Evolutionary conservation across 2,888 invertebrate species (phyloP), one percentile per base, ranked within the genome.

Genomic region (Boloria selene): DNA sequence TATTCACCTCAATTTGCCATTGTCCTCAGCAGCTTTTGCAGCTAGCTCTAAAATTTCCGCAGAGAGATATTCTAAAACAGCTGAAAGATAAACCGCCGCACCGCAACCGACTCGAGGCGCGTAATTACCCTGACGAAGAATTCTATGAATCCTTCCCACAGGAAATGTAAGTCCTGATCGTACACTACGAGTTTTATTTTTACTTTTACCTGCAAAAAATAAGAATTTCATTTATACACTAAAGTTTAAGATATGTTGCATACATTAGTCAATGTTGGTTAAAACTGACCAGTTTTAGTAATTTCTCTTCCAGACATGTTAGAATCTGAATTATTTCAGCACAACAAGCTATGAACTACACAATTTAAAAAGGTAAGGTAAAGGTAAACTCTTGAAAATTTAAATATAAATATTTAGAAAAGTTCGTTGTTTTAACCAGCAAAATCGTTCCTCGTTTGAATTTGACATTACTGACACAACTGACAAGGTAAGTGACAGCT

Each of bases 31-130:
- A 16, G 94, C 95, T 73, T 95, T 95, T 7, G 94, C 94, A 5
- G 95, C 93, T 82, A 95, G 88, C 75, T 95, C 95, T 67, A 95
- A 78, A 14, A 95, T 93, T 90, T 96, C 96, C 69, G 95, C 95
- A 14, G 95, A 94, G 55, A 95, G 78, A 75, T 95, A 95, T 75
- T 95, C 95, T 80, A 95, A 88, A 0, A 94, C 95, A n/a, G 93
- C 93, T 0, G 93, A 86, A 52, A 94, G 74, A 68, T 93, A 94
- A 0, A 94, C 92, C 0, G 94, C 88, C 0, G 93, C 93, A 0
- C 91, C 93, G 42, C 87, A 87, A 44, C 94, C 93, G 14, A 94
- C 86, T 1, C 94, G 86, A 71, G 93, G 93, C 0, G 95, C 94
- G 76, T 93, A 95, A 74, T 94, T 93, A 1, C 95, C 95, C 71